These are phyloP conservation scores for Bubo bubo DNA, from an alignment of 2,113 vertebrate species.

Conservation along the genomic window DNA sequence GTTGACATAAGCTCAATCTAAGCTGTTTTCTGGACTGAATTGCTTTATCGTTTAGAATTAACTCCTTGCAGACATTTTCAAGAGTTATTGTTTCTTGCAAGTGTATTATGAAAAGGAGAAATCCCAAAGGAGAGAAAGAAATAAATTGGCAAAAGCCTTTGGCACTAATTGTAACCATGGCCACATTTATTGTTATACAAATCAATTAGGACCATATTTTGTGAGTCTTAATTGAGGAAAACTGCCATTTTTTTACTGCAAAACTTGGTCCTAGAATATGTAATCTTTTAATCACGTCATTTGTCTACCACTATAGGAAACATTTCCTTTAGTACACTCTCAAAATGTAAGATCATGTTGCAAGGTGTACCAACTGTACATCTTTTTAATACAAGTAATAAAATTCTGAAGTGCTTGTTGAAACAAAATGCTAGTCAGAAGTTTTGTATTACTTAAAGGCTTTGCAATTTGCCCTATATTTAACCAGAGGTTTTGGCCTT, in stretches of 20 bases:
- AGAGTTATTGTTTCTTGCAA: constrained; percentile 54
- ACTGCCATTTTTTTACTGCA: neutral
- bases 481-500: neutral
- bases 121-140: constrained; percentile 41
- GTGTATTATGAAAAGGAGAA: constrained; percentile 38
- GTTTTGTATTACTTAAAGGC: neutral
- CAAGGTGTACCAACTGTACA: neutral
- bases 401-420: neutral
- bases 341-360: neutral
- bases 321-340: neutral
- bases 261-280: neutral
- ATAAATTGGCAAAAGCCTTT: constrained; percentile 13
- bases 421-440: neutral
- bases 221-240: constrained; percentile 17
- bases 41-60: constrained; percentile 54
- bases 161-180: constrained; percentile 26
- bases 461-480: neutral
- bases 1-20: constrained; percentile 57
- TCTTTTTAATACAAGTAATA: neutral
- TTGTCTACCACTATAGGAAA: neutral
- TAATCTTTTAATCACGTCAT: neutral
- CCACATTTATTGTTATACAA: constrained; percentile 23
- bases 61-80: constrained; percentile 41
- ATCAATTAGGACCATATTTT: constrained; percentile 38
- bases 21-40: constrained; percentile 51